phyloP scores from a whole-genome alignment of 1,140 invertebrate species.

The Holotrichia oblita region DNA sequence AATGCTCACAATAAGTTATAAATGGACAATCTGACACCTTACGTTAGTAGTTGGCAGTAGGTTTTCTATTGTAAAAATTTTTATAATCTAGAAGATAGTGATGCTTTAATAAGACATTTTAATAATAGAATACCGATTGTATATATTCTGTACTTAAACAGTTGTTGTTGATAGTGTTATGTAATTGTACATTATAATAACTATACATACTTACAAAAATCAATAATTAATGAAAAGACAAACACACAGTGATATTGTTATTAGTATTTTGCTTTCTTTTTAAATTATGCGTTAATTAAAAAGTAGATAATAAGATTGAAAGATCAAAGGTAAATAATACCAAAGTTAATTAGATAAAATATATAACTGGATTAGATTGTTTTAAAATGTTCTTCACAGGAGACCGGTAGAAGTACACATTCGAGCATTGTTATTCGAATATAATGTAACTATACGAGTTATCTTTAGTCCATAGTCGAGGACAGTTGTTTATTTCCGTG shows the following conservation, averaged over 20 bases:
- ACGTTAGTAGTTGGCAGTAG: slow-evolving; percentile 39
- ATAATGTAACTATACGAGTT: background rate
- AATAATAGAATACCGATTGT: slow-evolving; percentile 37
- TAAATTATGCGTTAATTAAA: background rate
- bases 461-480: too few species aligned
- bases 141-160: slow-evolving; percentile 39
- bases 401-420: background rate
- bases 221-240: slow-evolving; percentile 37
- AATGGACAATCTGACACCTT: slow-evolving; percentile 42
- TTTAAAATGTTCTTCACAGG: background rate
- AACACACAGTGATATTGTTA: slow-evolving; percentile 31
- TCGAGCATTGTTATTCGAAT: background rate
- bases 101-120: slow-evolving; percentile 39
- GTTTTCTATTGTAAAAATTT: slow-evolving; percentile 38
- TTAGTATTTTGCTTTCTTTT: slow-evolving; percentile 19
- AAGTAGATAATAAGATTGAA: background rate
- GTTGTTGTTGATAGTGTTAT: slow-evolving; percentile 34
- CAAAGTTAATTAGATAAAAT: too few species aligned
- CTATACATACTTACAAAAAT: slow-evolving; percentile 8
- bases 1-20: slow-evolving; percentile 43
- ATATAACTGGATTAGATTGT: too few species aligned
- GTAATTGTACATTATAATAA: slow-evolving; percentile 30
- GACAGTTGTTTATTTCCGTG: background rate
- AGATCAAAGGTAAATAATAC: background rate
- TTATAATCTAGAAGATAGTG: slow-evolving; percentile 35